phyloP scores from a whole-genome alignment of 2,888 invertebrate species.

The Erpobdella octoculata region DNA sequence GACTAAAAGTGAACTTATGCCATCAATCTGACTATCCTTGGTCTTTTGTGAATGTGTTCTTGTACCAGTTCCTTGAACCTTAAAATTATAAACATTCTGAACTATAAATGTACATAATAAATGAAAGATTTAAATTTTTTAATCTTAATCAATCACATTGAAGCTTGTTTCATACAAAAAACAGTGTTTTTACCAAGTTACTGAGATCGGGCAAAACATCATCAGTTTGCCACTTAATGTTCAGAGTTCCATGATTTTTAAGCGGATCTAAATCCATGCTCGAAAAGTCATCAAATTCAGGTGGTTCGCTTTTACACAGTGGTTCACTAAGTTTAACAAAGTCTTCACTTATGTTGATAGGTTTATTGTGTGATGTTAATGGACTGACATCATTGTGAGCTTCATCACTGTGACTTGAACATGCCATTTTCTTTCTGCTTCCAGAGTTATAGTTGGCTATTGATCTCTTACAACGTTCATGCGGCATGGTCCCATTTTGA shows the following conservation, averaged over 20 bases:
- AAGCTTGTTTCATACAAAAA: not conserved
- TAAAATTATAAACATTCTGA: too few species aligned
- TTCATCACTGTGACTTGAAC: too few species aligned
- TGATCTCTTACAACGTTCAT: not conserved
- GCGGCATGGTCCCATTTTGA: not conserved
- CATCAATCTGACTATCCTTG: not conserved
- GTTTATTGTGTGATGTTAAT: too few species aligned
- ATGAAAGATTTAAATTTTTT: not conserved
- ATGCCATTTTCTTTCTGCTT: too few species aligned
- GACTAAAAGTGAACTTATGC: constrained; percentile 8
- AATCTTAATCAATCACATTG: not conserved
- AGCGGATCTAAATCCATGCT: too few species aligned
- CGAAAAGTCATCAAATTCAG: not conserved
- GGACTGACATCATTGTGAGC: too few species aligned
- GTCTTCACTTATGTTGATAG: too few species aligned
- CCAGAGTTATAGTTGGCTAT: not conserved
- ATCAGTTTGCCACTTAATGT: not conserved
- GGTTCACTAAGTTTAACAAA: too few species aligned
- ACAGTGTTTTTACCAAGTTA: not conserved
- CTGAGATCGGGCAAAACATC: not conserved
- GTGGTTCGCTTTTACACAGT: constrained; percentile 5
- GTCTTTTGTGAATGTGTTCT: not conserved
- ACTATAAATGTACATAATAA: too few species aligned
- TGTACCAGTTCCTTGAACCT: not conserved
- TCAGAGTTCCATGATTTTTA: constrained; percentile 1